Conservation (phyloP, 2,797 vertebrate genomes). For the Catharus ustulatus region DNA sequence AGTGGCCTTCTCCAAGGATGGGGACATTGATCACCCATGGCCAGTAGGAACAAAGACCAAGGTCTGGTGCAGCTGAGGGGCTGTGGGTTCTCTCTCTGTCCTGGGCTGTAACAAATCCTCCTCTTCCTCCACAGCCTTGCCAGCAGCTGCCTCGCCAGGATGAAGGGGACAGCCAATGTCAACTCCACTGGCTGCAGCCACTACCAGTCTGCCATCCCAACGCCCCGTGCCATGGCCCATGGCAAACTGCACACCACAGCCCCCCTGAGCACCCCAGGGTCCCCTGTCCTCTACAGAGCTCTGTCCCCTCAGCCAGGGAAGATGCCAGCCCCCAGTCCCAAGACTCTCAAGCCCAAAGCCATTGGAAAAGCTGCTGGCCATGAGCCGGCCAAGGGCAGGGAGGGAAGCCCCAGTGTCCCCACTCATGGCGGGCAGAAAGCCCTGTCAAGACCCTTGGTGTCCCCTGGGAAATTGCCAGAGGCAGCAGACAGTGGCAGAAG, state of each 20-base stretch:
- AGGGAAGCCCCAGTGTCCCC: background rate
- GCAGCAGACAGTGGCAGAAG: background rate
- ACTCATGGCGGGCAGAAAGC: background rate
- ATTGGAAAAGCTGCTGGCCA: background rate
- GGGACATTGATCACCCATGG: background rate
- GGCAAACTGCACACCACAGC: constrained; percentile 60
- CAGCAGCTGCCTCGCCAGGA: constrained; percentile 23
- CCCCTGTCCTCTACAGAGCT: constrained; percentile 13
- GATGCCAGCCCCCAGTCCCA: background rate
- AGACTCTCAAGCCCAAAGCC: constrained; percentile 44
- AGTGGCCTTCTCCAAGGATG: background rate
- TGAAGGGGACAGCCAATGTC: constrained; percentile 85
- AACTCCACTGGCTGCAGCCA: constrained; percentile 76
- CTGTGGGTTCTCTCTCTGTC: background rate
- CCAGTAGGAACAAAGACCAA: background rate
- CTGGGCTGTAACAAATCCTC: background rate
- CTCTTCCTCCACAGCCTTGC: constrained; percentile 48
- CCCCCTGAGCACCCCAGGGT: constrained; percentile 9
- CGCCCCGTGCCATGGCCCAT: constrained; percentile 73
- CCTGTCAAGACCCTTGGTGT: background rate
- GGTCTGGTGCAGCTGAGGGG: fast-evolving
- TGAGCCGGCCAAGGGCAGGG: fast-evolving
- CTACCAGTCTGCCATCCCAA: constrained; percentile 84
- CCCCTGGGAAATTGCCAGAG: constrained; percentile 33
- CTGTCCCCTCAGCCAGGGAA: constrained; percentile 27